phyloP scores from a whole-genome alignment of 2,888 invertebrate species.

The Sarcophaga rosellei region DNA sequence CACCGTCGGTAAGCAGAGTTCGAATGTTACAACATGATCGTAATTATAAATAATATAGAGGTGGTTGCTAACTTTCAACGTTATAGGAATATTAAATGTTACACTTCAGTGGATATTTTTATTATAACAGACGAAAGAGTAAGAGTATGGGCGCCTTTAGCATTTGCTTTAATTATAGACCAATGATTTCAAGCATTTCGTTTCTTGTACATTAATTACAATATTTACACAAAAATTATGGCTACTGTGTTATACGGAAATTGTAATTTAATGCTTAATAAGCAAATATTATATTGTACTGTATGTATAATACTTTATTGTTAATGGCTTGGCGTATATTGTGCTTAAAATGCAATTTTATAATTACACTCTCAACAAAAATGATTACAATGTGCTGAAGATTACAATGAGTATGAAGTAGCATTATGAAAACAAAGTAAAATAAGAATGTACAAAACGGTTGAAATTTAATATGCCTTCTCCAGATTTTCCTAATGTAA shows the following conservation, averaged over 20 bases:
- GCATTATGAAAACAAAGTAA: neutral
- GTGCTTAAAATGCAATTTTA: neutral
- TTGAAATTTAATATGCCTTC: no score
- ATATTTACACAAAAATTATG: neutral
- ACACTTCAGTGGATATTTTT: neutral
- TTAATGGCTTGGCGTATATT: neutral
- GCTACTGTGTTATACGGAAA: constrained; percentile 18
- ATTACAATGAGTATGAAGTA: neutral
- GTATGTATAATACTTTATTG: no score
- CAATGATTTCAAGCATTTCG: neutral
- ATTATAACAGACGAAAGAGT: neutral
- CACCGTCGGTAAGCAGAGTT: no score
- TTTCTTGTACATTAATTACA: constrained; percentile 10
- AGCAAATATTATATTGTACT: neutral
- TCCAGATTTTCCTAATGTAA: no score
- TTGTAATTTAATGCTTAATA: constrained; percentile 27
- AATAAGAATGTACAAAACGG: neutral
- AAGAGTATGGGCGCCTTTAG: neutral
- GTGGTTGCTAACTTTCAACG: neutral
- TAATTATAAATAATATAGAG: neutral
- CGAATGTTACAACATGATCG: neutral
- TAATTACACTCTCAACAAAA: neutral
- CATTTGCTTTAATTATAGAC: constrained; percentile 2
- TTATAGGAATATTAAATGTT: neutral
- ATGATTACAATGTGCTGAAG: neutral